Percentiles rank a stretch among this genome's conserved stretches.
phyloP scores from a whole-genome alignment of 2,797 vertebrate species.

The Malurus splendens region DNA sequence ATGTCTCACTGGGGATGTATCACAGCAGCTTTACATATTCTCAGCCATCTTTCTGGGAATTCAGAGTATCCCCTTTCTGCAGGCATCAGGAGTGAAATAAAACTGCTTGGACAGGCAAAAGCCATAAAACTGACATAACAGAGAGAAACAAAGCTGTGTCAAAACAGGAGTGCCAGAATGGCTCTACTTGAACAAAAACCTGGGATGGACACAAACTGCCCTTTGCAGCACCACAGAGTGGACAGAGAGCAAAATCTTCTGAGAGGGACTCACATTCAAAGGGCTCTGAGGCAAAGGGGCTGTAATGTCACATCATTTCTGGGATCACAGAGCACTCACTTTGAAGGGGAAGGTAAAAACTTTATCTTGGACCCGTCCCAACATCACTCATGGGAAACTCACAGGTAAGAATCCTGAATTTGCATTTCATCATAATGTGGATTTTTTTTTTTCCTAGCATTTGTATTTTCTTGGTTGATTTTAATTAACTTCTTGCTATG shows the following conservation, averaged over 20 bases:
- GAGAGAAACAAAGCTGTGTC: not conserved
- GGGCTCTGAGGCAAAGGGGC: not conserved
- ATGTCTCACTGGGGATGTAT: not conserved
- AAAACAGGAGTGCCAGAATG: not conserved
- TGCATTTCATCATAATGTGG: not conserved
- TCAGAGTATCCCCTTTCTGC: not conserved
- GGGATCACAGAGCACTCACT: not conserved
- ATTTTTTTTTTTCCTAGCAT: not conserved
- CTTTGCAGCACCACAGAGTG: not conserved
- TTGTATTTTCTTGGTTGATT: slow-evolving; percentile 34
- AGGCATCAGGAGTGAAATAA: not conserved
- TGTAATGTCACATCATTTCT: not conserved
- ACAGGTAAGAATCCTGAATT: not conserved
- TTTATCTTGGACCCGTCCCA: not conserved
- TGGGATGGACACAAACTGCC: not conserved
- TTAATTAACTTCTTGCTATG: slow-evolving; percentile 51
- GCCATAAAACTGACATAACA: not conserved
- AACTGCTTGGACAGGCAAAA: not conserved
- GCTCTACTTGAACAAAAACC: not conserved
- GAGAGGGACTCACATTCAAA: not conserved
- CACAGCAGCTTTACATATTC: not conserved
- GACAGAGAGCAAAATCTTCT: not conserved
- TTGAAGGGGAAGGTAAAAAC: not conserved
- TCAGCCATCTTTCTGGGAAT: not conserved
- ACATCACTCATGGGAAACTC: not conserved